Evolutionary conservation across 2,113 vertebrate species (phyloP), one percentile per base, ranked within the genome.

Genomic region (Romanogobio albipinnatus): DNA sequence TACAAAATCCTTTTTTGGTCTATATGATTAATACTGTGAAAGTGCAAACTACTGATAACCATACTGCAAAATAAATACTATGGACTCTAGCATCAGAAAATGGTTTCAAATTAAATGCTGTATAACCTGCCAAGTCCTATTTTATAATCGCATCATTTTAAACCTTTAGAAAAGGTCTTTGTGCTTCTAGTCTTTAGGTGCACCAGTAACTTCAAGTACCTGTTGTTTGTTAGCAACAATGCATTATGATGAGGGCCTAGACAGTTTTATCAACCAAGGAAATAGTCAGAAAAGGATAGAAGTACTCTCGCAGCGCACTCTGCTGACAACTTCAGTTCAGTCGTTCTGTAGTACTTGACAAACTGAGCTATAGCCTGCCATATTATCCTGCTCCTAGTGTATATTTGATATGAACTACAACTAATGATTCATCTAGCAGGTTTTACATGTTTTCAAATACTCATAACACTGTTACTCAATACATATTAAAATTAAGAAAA

Each of bases 31-130:
- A 81, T 88, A 92, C 90, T 92, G 91, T 93, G 91, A 91, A 80
- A 83, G 51, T 89, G 84, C 90, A 43, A 59, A 93, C 92, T 92
- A 93, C 92, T 94, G 91, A 93, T 91, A 90, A 92, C 88, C 92
- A 89, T 92, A 79, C 43, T 61, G 19, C 64, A 74, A 82, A 36
- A 82, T 17, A 61, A 53, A 62, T 85, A 61, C 26, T 86, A 81
- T 26, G 10, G 68, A 79, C 33, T 76, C 39, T 71, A 82, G 51
- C 81, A 86, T 39, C 86, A 85, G 53, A 81, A 70, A 62, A 70
- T 62, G 7, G n/a, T 80, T n/a, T 53, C 68, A 74, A 26, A 76
- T 75, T 22, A 84, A 79, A 62, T 49, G 17, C 24, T 45, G 39
- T 59, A 26, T 64, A 58, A 45, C 58, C 75, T 79, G 77, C 58